Conservation (phyloP, 2,797 vertebrate species). For the Thaleichthys pacificus region DNA sequence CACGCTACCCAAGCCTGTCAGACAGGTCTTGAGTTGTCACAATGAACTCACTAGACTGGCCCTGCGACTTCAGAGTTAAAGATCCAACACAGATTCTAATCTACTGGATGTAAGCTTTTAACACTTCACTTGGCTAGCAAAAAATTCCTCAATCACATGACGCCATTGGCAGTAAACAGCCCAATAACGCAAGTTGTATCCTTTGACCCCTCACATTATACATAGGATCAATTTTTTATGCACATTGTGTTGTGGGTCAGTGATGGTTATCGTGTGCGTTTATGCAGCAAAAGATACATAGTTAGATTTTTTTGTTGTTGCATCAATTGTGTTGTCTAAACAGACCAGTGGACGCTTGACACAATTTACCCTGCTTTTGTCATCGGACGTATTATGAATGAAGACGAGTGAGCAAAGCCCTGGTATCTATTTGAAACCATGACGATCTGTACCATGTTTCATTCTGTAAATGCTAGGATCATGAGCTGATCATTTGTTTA, state of each 20-base stretch:
- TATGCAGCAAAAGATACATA: neutral
- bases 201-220: neutral
- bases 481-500: too few relatives aligned
- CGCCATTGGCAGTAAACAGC: neutral
- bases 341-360: too few relatives aligned
- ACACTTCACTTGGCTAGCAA: neutral
- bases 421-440: too few relatives aligned
- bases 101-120: neutral
- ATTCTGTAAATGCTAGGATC: too few relatives aligned
- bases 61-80: neutral
- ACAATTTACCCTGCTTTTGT: too few relatives aligned
- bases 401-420: too few relatives aligned
- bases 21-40: neutral
- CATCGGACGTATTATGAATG: too few relatives aligned
- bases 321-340: too few relatives aligned
- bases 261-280: neutral
- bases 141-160: slow-evolving; percentile 13
- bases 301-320: neutral
- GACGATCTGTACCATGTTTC: too few relatives aligned
- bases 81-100: neutral
- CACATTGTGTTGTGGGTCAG: neutral
- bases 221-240: neutral
- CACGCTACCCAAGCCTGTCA: neutral
- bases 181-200: neutral
- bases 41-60: neutral